These are phyloP conservation scores for Crioceris asparagi DNA, from an alignment of 2,888 invertebrate genomes.

Conservation along the genomic window DNA sequence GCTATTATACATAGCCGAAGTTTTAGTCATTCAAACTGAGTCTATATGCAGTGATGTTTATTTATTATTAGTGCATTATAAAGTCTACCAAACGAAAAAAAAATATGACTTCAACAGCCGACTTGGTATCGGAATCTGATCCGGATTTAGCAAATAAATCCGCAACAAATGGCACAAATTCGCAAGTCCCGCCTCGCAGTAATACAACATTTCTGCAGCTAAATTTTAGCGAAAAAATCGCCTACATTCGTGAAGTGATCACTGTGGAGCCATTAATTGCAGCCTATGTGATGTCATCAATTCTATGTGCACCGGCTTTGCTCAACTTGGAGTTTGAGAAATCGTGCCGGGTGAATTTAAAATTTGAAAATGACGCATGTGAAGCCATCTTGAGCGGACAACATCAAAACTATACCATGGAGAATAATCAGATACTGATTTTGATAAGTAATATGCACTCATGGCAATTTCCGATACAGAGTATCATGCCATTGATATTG, in stretches of 20 bases:
- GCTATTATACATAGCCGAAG: no score
- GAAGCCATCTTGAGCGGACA: conserved; percentile 32
- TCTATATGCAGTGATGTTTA: no score
- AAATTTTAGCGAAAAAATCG: conserved; percentile 18
- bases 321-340: conserved; percentile 47
- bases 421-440: conserved; percentile 38
- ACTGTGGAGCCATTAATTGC: conserved; percentile 35
- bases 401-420: conserved; percentile 27
- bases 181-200: no score
- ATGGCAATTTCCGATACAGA: conserved; percentile 32
- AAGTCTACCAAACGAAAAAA: no score
- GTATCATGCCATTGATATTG: conserved; percentile 31
- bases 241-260: conserved; percentile 26
- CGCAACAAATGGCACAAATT: conserved; percentile 6
- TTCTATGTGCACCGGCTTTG: conserved; percentile 37
- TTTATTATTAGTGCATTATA: no score
- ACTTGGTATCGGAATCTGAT: conserved; percentile 27
- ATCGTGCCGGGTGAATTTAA: conserved; percentile 43
- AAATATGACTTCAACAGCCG: conserved; percentile 28
- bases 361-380: conserved; percentile 42
- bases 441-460: conserved; percentile 39
- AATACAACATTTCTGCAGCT: conserved; percentile 21
- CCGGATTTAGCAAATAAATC: conserved; percentile 20
- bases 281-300: conserved; percentile 29
- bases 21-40: no score